Percentiles rank a stretch among this genome's conserved stretches.
Evolutionary conservation across 1,140 invertebrate genomes (phyloP).

Genomic region (Bombus haemorrhoidalis): DNA sequence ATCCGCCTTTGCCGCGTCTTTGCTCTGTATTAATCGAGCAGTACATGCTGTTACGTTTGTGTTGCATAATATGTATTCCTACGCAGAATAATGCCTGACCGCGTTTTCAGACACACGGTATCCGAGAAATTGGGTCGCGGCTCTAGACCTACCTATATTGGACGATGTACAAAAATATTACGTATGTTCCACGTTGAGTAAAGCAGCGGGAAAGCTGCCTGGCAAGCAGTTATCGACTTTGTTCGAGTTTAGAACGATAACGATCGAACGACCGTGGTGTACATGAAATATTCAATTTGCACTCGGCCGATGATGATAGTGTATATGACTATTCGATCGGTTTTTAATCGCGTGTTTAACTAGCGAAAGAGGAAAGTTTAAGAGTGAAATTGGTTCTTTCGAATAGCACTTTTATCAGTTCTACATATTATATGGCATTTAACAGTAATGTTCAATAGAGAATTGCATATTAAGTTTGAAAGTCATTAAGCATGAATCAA

Average conservation of each 20-base stretch:
- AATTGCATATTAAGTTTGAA: background rate
- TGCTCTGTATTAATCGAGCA: constrained; percentile 21
- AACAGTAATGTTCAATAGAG: too few relatives aligned
- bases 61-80: constrained; percentile 38
- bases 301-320: background rate
- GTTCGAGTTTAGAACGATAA: background rate
- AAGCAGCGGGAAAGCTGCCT: background rate
- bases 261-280: background rate
- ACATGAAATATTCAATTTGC: background rate
- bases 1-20: constrained; percentile 22
- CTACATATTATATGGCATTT: too few relatives aligned
- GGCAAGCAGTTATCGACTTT: background rate
- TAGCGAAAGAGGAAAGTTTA: background rate
- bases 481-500: background rate
- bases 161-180: background rate
- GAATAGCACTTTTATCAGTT: too few relatives aligned
- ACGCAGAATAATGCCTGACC: constrained; percentile 60
- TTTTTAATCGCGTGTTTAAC: background rate
- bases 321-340: background rate
- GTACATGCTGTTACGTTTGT: constrained; percentile 9
- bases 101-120: constrained; percentile 29
- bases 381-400: background rate
- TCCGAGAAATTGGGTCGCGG: constrained; percentile 36
- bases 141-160: background rate
- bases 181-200: too few relatives aligned